Conservation (phyloP, 2,888 invertebrate species). For the Bimastos eiseni region DNA sequence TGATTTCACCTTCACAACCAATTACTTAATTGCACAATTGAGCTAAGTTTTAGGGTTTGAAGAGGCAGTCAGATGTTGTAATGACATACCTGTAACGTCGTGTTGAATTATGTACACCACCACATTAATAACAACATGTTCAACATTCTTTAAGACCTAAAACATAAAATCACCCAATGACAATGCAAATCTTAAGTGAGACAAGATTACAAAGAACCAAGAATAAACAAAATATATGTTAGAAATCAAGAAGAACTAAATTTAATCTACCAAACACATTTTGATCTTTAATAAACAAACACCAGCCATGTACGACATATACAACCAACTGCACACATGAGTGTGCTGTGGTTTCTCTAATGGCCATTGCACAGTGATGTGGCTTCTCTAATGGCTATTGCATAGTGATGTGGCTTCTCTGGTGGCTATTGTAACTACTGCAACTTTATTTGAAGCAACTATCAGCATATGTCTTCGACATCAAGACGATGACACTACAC, state of each 20-base stretch:
- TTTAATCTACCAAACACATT: background rate
- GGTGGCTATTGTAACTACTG: no score
- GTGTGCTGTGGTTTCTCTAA: no score
- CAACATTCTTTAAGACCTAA: constrained; percentile 81
- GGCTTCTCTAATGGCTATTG: no score
- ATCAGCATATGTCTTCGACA: no score
- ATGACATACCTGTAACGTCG: constrained; percentile 76
- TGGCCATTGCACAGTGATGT: no score
- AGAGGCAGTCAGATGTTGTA: background rate
- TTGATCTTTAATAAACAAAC: background rate
- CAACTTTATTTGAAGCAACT: no score
- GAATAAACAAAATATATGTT: background rate
- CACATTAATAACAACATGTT: constrained; percentile 88
- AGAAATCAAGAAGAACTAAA: background rate
- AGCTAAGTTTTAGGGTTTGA: background rate
- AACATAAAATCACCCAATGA: background rate
- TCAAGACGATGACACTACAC: no score
- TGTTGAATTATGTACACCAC: constrained; percentile 71
- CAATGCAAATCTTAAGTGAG: background rate
- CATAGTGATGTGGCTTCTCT: no score
- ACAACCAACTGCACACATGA: no score
- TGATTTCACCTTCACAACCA: no score
- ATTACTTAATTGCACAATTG: background rate
- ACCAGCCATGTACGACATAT: no score
- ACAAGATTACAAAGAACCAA: background rate